phyloP scores from a whole-genome alignment of 2,113 vertebrate genomes.

The Abramis brama region DNA sequence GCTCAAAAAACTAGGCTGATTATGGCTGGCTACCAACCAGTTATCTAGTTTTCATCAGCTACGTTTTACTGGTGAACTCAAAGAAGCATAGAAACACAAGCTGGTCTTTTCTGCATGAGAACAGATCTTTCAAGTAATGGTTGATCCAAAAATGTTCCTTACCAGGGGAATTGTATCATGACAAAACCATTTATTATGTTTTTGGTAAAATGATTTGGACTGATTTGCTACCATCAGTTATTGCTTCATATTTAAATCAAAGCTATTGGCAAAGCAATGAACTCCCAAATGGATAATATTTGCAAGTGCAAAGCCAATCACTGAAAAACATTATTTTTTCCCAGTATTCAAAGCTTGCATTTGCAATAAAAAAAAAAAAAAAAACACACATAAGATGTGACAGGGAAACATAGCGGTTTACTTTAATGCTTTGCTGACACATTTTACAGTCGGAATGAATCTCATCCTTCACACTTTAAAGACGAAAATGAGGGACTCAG shows the following conservation, averaged over 20 bases:
- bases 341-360: slow-evolving; percentile 46
- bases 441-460: slow-evolving; percentile 55
- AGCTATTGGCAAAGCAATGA: background rate
- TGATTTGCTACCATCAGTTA: slow-evolving; percentile 21
- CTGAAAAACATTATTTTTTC: slow-evolving; percentile 8
- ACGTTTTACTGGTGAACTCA: background rate
- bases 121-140: background rate
- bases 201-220: slow-evolving; percentile 11
- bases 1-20: too few species aligned
- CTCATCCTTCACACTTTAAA: slow-evolving; percentile 48
- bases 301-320: background rate
- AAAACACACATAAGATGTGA: slow-evolving; percentile 45
- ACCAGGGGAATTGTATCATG: slow-evolving; percentile 1
- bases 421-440: slow-evolving; percentile 58
- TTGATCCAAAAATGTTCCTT: background rate
- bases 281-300: slow-evolving; percentile 18
- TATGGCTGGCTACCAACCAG: background rate
- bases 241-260: slow-evolving; percentile 26
- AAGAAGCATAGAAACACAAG: background rate
- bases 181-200: slow-evolving; percentile 6
- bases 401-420: slow-evolving; percentile 44
- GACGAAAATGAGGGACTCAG: slow-evolving; percentile 65
- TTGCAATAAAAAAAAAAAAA: slow-evolving; percentile 51
- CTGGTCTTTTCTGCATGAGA: background rate
- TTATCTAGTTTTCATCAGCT: background rate